These are phyloP conservation scores for Hylyphantes graminicola DNA, from an alignment of 1,140 invertebrate genomes.

Conservation along the genomic window DNA sequence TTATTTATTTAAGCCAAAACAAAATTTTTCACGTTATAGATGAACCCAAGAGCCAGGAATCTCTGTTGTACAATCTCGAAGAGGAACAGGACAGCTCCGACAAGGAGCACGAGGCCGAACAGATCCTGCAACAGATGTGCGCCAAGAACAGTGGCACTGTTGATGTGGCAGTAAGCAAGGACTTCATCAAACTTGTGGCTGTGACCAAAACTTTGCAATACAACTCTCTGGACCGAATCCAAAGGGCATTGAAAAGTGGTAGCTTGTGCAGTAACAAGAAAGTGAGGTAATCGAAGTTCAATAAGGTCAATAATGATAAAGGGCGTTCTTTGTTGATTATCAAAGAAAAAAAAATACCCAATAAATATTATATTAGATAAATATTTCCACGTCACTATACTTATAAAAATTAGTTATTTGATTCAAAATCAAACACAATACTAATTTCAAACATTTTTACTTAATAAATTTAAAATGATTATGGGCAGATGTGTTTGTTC, in stretches of 20 bases:
- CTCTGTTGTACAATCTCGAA: conserved; percentile 22
- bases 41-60: not conserved
- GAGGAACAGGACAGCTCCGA: not conserved
- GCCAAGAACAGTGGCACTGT: not conserved
- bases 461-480: too few relatives aligned
- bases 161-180: conserved; percentile 17
- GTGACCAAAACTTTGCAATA: conserved; percentile 5
- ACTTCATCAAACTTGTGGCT: not conserved
- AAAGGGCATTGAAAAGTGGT: conserved; percentile 26
- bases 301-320: too few relatives aligned
- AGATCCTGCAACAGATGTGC: conserved; percentile 14
- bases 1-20: not conserved
- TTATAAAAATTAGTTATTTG: too few relatives aligned
- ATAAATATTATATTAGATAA: too few relatives aligned
- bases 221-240: not conserved
- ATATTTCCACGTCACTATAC: too few relatives aligned
- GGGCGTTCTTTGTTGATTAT: too few relatives aligned
- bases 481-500: too few relatives aligned
- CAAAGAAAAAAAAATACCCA: too few relatives aligned
- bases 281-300: conserved; percentile 26
- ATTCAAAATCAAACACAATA: too few relatives aligned
- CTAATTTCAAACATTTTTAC: too few relatives aligned
- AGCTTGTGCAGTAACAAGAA: conserved; percentile 19
- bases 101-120: not conserved
- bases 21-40: not conserved